phyloP scores from a whole-genome alignment of 2,113 vertebrate genomes.

The Lamprologus sp. region DNA sequence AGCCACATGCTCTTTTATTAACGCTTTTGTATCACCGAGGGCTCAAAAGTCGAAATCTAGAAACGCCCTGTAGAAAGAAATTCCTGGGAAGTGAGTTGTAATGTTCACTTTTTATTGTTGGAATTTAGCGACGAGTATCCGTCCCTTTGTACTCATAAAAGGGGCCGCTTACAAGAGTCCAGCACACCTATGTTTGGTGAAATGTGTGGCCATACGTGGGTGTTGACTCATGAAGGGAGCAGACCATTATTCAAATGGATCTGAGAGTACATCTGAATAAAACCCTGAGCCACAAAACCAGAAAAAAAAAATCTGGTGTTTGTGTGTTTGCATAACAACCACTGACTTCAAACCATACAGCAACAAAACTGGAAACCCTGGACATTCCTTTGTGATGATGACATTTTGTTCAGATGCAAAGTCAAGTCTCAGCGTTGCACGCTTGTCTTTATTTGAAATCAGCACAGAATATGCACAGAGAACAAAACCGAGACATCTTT shows the following conservation, averaged over 20 bases:
- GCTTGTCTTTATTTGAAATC: neutral
- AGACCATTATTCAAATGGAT: neutral
- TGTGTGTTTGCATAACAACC: neutral
- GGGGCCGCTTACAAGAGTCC: neutral
- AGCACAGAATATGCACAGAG: neutral
- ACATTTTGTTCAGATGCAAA: neutral
- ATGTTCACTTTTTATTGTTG: conserved; percentile 26
- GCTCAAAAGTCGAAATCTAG: neutral
- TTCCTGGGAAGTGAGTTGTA: conserved; percentile 16
- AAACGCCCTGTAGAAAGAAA: neutral
- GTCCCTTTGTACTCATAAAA: neutral
- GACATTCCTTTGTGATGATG: neutral
- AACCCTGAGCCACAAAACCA: neutral
- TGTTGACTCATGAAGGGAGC: neutral
- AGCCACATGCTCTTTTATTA: neutral
- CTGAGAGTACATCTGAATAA: neutral
- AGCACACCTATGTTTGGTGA: conserved; percentile 36
- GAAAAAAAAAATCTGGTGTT: neutral
- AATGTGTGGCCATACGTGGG: neutral
- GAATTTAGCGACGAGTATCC: neutral
- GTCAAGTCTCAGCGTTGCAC: neutral
- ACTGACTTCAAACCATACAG: neutral
- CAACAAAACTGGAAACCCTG: neutral
- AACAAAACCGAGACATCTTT: conserved; percentile 14
- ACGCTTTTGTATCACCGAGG: neutral